Base-by-base conservation (phyloP, 2,888 invertebrate species). In the Nysson spinosus region DNA sequence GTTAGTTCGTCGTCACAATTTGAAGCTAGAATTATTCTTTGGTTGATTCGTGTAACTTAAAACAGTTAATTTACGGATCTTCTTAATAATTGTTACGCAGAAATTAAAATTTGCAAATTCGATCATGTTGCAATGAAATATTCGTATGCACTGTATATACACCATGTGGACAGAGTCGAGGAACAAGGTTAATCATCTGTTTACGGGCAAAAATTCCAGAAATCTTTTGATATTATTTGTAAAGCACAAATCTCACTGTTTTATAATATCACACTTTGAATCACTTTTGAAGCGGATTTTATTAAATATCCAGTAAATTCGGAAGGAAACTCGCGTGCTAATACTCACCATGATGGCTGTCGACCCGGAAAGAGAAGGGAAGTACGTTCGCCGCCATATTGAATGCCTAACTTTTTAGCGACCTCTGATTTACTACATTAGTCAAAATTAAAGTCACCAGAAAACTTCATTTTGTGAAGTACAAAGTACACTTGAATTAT, bases 331-430 rank as follows among this genome's bases (percentile, higher is more conserved):
- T 11, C 9, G 32, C 22, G 44, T n/a, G 3, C 19, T 35, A 47
- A 28, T 68, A 85, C 88, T 84, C 79, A 88, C 88, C 88, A 88
- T 88, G 83, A 78, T 87, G 86, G 76, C 81, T 78, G 70, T 73
- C 72, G 58, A 72, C 62, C 74, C 42, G 69, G 73, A 84, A 85
- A 85, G 85, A 82, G 79, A 81, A 78, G 69, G 85, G 84, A 84
- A 83, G 68, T 56, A 4, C 20, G 16, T 2, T 4, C 6, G 34
- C 34, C 24, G 54, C 57, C 63, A 67, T 63, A 1, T 43, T 12
- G 12, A 7, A 14, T 44, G 5, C 3, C 20, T 32, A 14, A 34
- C 7, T 5, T 1, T 9, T 9, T 20, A 40, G 51, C 39, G 65
- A 43, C 65, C 39, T 42, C 64, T 57, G 28, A 12, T 24, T 12